Evolutionary conservation across 1,140 invertebrate species (phyloP).

Genomic region (Phenacoccus solenopsis): DNA sequence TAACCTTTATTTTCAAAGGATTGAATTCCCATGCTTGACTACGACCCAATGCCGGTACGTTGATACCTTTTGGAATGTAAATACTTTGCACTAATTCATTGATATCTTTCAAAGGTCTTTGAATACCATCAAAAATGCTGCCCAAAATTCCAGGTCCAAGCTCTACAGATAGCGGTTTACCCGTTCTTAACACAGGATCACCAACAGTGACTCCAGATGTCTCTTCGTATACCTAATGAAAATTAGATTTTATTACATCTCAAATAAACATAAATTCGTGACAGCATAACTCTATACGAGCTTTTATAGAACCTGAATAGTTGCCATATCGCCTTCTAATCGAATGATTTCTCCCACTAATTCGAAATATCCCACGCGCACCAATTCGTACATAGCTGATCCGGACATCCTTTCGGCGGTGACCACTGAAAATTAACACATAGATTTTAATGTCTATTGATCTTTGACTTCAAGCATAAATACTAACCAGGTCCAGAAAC

Average conservation of each 20-base stretch:
- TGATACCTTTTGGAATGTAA: slow-evolving; percentile 98
- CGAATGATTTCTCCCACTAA: slow-evolving; percentile 99
- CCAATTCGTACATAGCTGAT: slow-evolving; percentile 99
- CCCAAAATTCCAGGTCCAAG: slow-evolving; percentile 98
- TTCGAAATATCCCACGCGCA: slow-evolving; percentile 94
- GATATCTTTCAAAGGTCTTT: slow-evolving; percentile 95
- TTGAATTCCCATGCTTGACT: slow-evolving; percentile 84
- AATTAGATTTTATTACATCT: too few relatives aligned
- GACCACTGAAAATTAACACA: slow-evolving; percentile 62
- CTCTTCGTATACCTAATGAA: slow-evolving; percentile 88
- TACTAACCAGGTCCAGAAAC: slow-evolving; percentile 90
- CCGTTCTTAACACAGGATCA: slow-evolving; percentile 94
- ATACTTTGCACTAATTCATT: slow-evolving; percentile 86
- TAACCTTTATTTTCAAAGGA: slow-evolving; percentile 71
- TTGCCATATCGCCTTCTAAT: slow-evolving; percentile 97
- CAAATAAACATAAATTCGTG: too few relatives aligned
- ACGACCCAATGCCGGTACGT: slow-evolving; percentile 78
- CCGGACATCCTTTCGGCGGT: slow-evolving; percentile 98
- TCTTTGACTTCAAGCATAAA: too few relatives aligned
- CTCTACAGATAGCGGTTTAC: slow-evolving; percentile 96
- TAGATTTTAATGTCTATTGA: neutral
- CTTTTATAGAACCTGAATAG: slow-evolving; percentile 67
- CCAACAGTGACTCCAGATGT: slow-evolving; percentile 99
- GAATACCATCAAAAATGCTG: slow-evolving; percentile 99
- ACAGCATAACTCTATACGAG: too few relatives aligned